These are phyloP conservation scores for Drosophila hawaiiensis DNA, from an alignment of 2,888 invertebrate species.

Conservation along the genomic window DNA sequence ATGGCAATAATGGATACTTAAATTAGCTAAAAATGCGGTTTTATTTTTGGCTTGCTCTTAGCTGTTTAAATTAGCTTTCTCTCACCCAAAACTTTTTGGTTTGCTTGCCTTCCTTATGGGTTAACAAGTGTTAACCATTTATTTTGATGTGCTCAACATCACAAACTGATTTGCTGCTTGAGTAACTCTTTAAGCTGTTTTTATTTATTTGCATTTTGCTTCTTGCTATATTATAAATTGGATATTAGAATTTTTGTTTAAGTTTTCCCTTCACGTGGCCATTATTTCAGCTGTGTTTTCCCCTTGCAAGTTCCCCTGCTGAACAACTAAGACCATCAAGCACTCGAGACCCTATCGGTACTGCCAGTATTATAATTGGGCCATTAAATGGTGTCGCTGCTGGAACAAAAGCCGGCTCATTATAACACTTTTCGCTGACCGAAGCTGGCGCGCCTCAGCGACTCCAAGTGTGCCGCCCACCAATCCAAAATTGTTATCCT, in stretches of 20 bases:
- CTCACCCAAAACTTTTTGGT: not conserved
- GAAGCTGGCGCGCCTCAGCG: slow-evolving; percentile 21
- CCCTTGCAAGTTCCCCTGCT: no score
- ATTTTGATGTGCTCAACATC: not conserved
- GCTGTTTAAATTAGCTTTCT: not conserved
- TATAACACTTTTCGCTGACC: slow-evolving; percentile 63
- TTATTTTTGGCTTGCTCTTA: not conserved
- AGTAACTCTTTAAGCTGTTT: not conserved
- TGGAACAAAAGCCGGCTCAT: slow-evolving; percentile 51
- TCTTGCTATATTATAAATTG: not conserved
- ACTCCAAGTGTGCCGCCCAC: not conserved
- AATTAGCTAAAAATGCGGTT: slow-evolving; percentile 23
- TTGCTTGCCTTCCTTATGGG: not conserved
- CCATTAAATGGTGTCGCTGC: slow-evolving; percentile 38
- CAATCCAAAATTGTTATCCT: not conserved
- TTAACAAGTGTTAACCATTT: not conserved
- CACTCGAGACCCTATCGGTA: slow-evolving; percentile 23
- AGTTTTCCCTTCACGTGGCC: not conserved
- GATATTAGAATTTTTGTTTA: not conserved
- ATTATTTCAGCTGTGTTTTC: not conserved
- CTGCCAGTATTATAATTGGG: slow-evolving; percentile 41
- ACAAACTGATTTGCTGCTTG: not conserved
- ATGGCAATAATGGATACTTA: slow-evolving; percentile 62
- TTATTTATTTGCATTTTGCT: not conserved
- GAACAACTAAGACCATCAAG: slow-evolving; percentile 3